Evolutionary conservation across 2,113 vertebrate genomes (phyloP).

Genomic region (Phaetusa simplex): DNA sequence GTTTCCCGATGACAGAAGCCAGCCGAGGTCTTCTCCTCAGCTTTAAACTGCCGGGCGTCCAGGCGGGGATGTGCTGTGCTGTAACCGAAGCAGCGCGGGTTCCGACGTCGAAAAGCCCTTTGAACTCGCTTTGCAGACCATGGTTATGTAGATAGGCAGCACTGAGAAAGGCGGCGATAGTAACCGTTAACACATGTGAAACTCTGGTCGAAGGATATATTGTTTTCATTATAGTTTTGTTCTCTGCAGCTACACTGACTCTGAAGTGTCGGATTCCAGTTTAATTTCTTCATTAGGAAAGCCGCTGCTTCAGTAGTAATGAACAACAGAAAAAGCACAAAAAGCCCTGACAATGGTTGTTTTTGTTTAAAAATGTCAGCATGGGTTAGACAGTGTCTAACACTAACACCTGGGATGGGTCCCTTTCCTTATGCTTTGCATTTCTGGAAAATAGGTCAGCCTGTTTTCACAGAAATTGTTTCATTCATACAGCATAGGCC

Average conservation of each 20-base stretch:
- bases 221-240: slow-evolving; percentile 67
- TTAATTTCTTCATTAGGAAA: slow-evolving; percentile 60
- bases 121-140: not conserved
- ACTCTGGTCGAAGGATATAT: not conserved
- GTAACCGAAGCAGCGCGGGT: rapidly evolving
- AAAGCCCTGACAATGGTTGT: not conserved
- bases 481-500: not conserved
- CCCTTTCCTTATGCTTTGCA: slow-evolving; percentile 17
- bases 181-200: slow-evolving; percentile 69
- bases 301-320: slow-evolving; percentile 20
- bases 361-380: slow-evolving; percentile 18
- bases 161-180: not conserved
- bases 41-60: not conserved
- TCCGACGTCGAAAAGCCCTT: not conserved
- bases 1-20: not conserved
- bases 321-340: not conserved
- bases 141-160: not conserved
- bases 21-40: not conserved
- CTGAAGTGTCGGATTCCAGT: slow-evolving; percentile 46
- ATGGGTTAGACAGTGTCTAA: not conserved
- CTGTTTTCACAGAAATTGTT: slow-evolving; percentile 30
- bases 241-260: slow-evolving; percentile 33
- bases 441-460: slow-evolving; percentile 44
- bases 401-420: not conserved
- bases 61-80: not conserved